Base-by-base conservation (phyloP, 2,113 vertebrate genomes). In the Struthio camelus region DNA sequence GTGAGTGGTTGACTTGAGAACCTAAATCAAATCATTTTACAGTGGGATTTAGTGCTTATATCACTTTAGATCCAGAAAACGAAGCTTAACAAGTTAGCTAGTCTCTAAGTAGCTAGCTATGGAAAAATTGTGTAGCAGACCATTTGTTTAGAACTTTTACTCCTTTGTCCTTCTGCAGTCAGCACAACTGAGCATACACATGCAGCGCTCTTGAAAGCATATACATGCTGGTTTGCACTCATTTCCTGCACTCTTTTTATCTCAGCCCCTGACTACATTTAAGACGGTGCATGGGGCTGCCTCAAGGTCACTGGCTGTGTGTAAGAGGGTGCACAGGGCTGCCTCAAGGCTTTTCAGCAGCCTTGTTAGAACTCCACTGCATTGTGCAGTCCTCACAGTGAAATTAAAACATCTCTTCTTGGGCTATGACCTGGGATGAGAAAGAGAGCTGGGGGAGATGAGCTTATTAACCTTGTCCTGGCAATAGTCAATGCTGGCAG, bases 241-340 rank as follows among this genome's bases (percentile, higher is more conserved):
- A 12, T 11, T 65, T 7, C 24, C 51, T 48, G 16, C 9, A 28
- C 6, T 12, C 17, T 10, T 80, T 72, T 69, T 53, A 9, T 73
- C 67, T 73, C 48, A 40, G 53, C 19, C 53, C 32, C 46, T 79
- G 61, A 8, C 18, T 73, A 48, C 11, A 1, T 14, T 17, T 44
- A 48, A 51, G 46, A 75, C 23, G 32, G 48, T n/a, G 30, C 58
- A 78, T 27, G 56, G 40, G 12, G 28, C 19, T 75, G 20, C 9
- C 5, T 61, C 22, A 9, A 16, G 0, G 0, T n/a, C n/a, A n/a
- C n/a, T n/a, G 61, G 10, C 18, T 73, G 54, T 11, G 1, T 14
- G 20, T 44, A 48, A 51, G 46, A 75, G 27, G 32, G 48, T n/a
- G 30, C 58, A 78, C 32, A 62, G 40, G 12, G 28, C 19, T 75